Base-by-base conservation (phyloP, 2,888 invertebrate genomes). In the Sphaerophoria rueppellii region DNA sequence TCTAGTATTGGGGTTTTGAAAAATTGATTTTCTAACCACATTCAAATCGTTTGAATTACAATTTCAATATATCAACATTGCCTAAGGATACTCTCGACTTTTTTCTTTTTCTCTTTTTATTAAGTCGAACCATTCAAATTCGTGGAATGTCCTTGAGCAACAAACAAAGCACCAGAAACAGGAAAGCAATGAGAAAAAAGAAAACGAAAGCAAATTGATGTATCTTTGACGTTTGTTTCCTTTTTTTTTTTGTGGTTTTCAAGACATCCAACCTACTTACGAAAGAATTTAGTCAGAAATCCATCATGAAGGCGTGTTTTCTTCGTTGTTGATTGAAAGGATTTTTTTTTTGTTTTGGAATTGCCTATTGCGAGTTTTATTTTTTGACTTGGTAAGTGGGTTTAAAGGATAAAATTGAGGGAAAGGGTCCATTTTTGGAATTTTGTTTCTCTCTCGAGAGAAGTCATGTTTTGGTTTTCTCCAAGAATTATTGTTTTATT, bases 11-110 rank as follows among this genome's bases (percentile, higher is more conserved):
- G 50, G 52, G 43, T 24, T 24, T 67, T 67, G 54, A 67, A 67
- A 54, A 67, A 67, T 67, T 67, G 67, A 67, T 67, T 67, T 67
- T 67, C 52, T 67, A 67, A 67, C 67, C 67, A 67, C 67, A 67
- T 67, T 67, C 67, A 67, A 67, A 67, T 67, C 52, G 54, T 67
- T 54, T 54, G 67, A 67, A 67, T 67, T 54, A 67, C 54, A 67
- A 50, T 67, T 67, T 54, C 67, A 67, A 67, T 67, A 67, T 54
- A 67, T 67, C 54, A 67, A 54, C 54, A 67, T 67, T 54, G 67
- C 67, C 40, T 24, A 40, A 67, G 54, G 67, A 67, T 65, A 35
- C 65, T 50, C 35, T 35, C 24, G 24, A 24, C 2, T 24, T 24
- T 24, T 24, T 2, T 2, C n/a, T 24, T 24, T 24, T 24, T 24